A percentile compares a stretch with the other conserved stretches of the same genome.
These are phyloP conservation scores for Volucella inanis DNA, from an alignment of 2,888 invertebrate species.

Conservation along the genomic window DNA sequence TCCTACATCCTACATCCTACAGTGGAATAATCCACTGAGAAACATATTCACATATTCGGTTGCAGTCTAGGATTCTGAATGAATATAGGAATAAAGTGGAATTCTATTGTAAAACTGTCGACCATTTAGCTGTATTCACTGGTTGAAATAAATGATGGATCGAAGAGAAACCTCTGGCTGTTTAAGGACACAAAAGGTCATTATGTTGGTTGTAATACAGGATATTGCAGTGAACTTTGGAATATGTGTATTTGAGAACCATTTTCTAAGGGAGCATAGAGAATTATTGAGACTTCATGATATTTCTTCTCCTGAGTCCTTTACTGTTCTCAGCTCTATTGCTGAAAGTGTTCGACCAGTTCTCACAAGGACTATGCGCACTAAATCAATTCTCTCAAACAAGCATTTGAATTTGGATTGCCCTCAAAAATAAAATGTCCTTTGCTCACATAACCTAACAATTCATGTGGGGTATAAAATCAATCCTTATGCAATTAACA, in stretches of 20 bases:
- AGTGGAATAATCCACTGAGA: no score
- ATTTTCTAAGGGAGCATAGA: background rate
- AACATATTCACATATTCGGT: no score
- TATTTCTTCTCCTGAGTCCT: no score
- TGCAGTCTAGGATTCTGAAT: no score
- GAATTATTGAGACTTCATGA: no score
- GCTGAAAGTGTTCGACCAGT: conserved; percentile 50
- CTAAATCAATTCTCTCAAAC: background rate
- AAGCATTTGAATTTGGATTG: conserved; percentile 32
- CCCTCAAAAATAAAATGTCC: conserved; percentile 23
- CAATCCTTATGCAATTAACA: conserved; percentile 73
- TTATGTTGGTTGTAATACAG: background rate
- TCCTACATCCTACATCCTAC: no score
- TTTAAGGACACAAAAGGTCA: background rate
- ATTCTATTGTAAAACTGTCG: no score
- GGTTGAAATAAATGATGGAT: conserved; percentile 4
- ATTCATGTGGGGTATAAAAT: conserved; percentile 71
- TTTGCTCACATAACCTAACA: conserved; percentile 52
- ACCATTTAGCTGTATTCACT: no score
- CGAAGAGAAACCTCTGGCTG: conserved; percentile 13
- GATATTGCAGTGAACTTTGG: conserved; percentile 1
- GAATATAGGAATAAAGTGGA: no score
- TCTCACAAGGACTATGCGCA: conserved; percentile 41
- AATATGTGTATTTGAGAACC: background rate
- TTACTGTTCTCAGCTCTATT: background rate